These are phyloP conservation scores for Adelphocoris suturalis DNA, from an alignment of 2,888 invertebrate genomes.

Conservation along the genomic window DNA sequence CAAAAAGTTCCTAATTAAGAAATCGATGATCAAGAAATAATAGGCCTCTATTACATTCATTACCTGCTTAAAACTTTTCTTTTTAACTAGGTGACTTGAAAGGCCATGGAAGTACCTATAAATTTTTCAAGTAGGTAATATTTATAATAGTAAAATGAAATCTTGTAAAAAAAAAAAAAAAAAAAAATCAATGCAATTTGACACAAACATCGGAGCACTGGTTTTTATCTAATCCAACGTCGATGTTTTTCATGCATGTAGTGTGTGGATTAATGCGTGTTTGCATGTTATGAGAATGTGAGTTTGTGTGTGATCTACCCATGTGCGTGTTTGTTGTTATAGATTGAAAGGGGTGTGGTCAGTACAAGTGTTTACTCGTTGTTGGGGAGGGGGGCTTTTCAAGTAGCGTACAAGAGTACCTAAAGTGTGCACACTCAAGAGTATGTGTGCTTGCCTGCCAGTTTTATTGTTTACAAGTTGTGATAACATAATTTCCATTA, in stretches of 20 bases:
- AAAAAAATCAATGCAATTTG: neutral
- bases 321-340: constrained; percentile 52
- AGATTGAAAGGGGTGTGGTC: constrained; percentile 22
- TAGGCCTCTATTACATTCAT: constrained; percentile 36
- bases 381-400: constrained; percentile 16
- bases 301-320: constrained; percentile 40
- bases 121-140: neutral
- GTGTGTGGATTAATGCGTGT: constrained; percentile 45
- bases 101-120: neutral
- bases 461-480: constrained; percentile 45
- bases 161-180: neutral
- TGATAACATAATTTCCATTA: constrained; percentile 55
- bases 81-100: neutral
- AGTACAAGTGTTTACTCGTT: constrained; percentile 12
- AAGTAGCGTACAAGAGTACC: constrained; percentile 24
- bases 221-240: neutral
- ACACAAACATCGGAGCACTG: neutral
- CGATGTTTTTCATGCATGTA: constrained; percentile 65
- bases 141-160: constrained; percentile 3
- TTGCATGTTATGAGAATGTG: constrained; percentile 51
- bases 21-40: constrained; percentile 2
- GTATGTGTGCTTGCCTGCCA: constrained; percentile 52
- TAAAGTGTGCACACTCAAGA: constrained; percentile 13
- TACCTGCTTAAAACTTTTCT: constrained; percentile 22
- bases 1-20: constrained; percentile 32